phyloP scores from a whole-genome alignment of 2,888 invertebrate genomes.

The Drosophila phalerata region DNA sequence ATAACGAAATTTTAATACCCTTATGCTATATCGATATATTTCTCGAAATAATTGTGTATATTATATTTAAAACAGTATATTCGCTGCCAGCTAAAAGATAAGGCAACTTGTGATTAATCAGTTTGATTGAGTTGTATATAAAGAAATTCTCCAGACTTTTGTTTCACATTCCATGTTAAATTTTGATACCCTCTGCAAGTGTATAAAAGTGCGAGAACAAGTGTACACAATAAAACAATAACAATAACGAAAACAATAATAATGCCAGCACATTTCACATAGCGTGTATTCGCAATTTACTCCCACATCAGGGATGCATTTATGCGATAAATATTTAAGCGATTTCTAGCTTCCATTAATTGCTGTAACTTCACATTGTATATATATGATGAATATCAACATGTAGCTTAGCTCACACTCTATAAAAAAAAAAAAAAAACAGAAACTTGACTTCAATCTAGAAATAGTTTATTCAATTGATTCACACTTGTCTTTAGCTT shows the following conservation, averaged over 20 bases:
- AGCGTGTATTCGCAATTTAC: constrained; percentile 11
- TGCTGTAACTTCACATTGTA: background rate
- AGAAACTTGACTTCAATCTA: background rate
- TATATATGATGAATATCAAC: background rate
- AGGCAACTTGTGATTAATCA: constrained; percentile 6
- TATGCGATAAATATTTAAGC: constrained; percentile 1
- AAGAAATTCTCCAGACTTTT: background rate
- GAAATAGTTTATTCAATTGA: background rate
- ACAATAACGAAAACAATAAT: constrained; percentile 9
- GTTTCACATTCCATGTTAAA: background rate
- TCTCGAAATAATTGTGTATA: background rate
- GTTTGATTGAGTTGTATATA: constrained; percentile 1
- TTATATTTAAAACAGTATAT: background rate
- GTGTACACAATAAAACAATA: constrained; percentile 16
- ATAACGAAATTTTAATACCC: constrained; percentile 2
- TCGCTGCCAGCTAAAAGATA: background rate
- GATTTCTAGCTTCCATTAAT: background rate
- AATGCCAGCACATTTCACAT: constrained; percentile 7
- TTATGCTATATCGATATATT: background rate
- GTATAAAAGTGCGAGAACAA: constrained; percentile 16
- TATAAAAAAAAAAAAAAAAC: background rate
- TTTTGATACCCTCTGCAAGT: background rate
- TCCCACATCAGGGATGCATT: constrained; percentile 22
- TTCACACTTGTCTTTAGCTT: background rate
- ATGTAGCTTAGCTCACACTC: background rate